These are phyloP conservation scores for Puntigrus tetrazona DNA, from an alignment of 2,113 vertebrate genomes.

Conservation along the genomic window DNA sequence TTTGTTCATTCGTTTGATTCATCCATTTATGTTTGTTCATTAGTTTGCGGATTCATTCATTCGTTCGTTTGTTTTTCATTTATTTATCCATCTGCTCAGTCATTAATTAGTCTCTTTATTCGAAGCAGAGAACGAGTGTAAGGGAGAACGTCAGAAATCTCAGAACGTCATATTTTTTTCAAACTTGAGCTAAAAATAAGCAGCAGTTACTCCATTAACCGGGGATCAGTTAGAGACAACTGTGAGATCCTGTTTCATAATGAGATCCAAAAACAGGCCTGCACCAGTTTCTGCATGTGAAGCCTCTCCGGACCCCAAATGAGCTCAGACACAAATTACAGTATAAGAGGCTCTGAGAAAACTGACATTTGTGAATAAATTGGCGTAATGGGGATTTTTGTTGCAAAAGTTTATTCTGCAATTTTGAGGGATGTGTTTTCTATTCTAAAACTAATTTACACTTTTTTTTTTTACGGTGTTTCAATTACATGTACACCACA, in stretches of 20 bases:
- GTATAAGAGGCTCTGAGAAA: background rate
- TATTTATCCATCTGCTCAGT: background rate
- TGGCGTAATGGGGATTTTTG: background rate
- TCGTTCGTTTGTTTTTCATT: background rate
- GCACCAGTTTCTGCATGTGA: background rate
- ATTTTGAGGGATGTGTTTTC: background rate
- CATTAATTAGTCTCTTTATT: background rate
- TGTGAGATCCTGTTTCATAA: conserved; percentile 1
- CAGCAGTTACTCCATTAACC: conserved; percentile 1
- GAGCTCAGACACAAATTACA: background rate
- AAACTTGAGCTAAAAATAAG: conserved; percentile 14
- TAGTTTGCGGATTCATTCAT: background rate
- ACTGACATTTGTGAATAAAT: background rate
- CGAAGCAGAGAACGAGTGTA: background rate
- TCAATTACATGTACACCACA: background rate
- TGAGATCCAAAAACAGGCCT: conserved; percentile 7
- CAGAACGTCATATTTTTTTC: background rate
- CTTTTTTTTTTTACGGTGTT: background rate
- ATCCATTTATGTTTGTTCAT: background rate
- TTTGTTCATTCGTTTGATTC: background rate
- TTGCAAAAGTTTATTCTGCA: background rate
- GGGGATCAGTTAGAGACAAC: conserved; percentile 7
- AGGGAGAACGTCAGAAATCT: background rate
- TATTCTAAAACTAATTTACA: background rate
- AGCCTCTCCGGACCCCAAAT: background rate